These are phyloP conservation scores for Cataglyphis altisquamis DNA, from an alignment of 2,888 invertebrate genomes.

Conservation along the genomic window DNA sequence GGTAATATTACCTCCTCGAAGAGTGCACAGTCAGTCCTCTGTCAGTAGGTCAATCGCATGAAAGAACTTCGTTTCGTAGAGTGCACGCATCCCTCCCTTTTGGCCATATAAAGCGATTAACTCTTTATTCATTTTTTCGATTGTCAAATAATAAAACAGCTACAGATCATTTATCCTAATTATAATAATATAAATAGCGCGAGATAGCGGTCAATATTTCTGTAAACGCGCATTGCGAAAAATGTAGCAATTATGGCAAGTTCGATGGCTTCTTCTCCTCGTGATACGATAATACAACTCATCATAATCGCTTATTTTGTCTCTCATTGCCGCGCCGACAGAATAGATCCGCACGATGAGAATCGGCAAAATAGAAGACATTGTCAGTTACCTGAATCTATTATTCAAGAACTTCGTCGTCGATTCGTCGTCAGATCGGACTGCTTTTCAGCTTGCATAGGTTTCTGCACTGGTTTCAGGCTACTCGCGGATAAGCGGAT, in stretches of 20 bases:
- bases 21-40: constrained; percentile 2
- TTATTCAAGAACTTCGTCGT: constrained; percentile 47
- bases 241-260: constrained; percentile 59
- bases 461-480: constrained; percentile 25
- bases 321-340: background rate
- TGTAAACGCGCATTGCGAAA: constrained; percentile 63
- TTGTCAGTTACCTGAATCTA: constrained; percentile 46
- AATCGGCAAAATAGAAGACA: constrained; percentile 20
- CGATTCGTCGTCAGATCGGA: constrained; percentile 38
- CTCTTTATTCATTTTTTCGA: constrained; percentile 27
- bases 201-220: constrained; percentile 48
- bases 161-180: constrained; percentile 55
- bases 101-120: constrained; percentile 10
- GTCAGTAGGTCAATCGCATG: constrained; percentile 63
- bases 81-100: constrained; percentile 42
- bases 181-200: constrained; percentile 15
- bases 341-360: constrained; percentile 5
- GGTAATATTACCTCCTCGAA: constrained; percentile 26
- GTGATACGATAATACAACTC: constrained; percentile 67
- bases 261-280: constrained; percentile 18
- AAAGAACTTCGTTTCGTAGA: constrained; percentile 63
- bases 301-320: constrained; percentile 63
- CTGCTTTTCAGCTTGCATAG: constrained; percentile 43
- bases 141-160: constrained; percentile 66
- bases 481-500: constrained; percentile 42